Evolutionary conservation across 2,888 invertebrate species (phyloP), one percentile per base, ranked within the genome.

Genomic region (Hylaea fasciaria): DNA sequence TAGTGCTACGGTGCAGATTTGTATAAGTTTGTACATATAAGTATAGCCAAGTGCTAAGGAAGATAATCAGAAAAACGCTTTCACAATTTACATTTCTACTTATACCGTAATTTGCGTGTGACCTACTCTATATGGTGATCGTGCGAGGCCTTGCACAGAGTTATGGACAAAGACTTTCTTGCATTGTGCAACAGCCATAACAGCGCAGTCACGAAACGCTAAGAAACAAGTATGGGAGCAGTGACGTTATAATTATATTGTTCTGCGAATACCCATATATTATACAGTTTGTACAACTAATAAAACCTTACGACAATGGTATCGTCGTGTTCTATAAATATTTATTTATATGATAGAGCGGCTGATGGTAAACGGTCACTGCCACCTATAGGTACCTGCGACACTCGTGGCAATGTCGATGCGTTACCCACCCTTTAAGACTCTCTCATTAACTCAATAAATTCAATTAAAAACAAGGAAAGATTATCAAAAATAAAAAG

Each of bases 151-250:
- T 64, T 64, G 65, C 43, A n/a, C 43, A 37, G 55, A 51, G 49
- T 51, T 51, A 62, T 44, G 39, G 50, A 60, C 48, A 51, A 51
- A 13, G 22, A 51, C 62, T 62, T 65, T 56, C 60, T 66, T 65
- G 57, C 57, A 59, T 66, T 69, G 62, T 65, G 58, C 55, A 63
- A 66, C 46, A 59, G 22, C 28, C 49, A 66, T 64, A 65, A 64
- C 61, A 60, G 28, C 44, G 13, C 13, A 48, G 68, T 69, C 68
- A 67, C 68, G 69, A 68, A 58, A 50, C 52, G 52, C 53, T 60
- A 58, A 60, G 50, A 62, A 43, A 50, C 37, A 49, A 50, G 14
- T 37, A 43, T 11, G 28, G 17, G n/a, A 28, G 13, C 32, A 40
- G n/a, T 48, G 46, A 45, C 37, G 22, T 37, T 49, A 46, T 14